Evolutionary conservation across 2,888 invertebrate genomes (phyloP).

Genomic region (Tridacna crocea): DNA sequence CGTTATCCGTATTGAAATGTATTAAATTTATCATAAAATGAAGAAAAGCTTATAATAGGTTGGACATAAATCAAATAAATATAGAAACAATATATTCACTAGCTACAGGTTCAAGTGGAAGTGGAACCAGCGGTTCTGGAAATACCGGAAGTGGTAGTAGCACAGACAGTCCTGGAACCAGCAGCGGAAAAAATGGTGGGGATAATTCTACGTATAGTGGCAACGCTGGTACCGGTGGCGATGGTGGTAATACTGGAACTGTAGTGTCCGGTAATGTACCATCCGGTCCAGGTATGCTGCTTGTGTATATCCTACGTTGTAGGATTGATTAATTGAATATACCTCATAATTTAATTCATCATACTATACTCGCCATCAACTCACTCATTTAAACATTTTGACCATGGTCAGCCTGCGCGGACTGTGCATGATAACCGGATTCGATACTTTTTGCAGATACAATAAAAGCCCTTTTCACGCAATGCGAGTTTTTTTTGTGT

Average conservation of each 20-base stretch:
- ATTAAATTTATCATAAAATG: too few species aligned
- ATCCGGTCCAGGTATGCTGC: constrained; percentile 16
- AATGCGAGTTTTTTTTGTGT: too few species aligned
- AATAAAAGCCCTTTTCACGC: too few species aligned
- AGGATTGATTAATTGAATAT: background rate
- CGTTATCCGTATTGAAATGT: too few species aligned
- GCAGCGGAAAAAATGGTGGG: background rate
- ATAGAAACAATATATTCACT: too few species aligned
- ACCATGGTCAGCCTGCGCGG: background rate
- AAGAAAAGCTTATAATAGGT: too few species aligned
- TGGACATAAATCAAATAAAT: too few species aligned
- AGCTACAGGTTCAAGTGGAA: background rate
- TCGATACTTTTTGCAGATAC: background rate
- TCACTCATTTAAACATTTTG: background rate
- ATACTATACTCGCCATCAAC: too few species aligned
- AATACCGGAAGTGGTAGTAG: background rate
- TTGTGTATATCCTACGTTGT: background rate
- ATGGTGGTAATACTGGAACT: constrained; percentile 17
- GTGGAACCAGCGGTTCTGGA: constrained; percentile 3
- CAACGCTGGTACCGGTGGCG: constrained; percentile 1
- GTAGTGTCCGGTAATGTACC: constrained; percentile 20
- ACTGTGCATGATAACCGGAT: background rate
- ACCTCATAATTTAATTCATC: too few species aligned
- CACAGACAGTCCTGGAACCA: background rate
- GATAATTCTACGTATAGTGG: constrained; percentile 4